These are phyloP conservation scores for Typhlichthys eigenmanni DNA, from an alignment of 2,797 vertebrate species.

Conservation along the genomic window DNA sequence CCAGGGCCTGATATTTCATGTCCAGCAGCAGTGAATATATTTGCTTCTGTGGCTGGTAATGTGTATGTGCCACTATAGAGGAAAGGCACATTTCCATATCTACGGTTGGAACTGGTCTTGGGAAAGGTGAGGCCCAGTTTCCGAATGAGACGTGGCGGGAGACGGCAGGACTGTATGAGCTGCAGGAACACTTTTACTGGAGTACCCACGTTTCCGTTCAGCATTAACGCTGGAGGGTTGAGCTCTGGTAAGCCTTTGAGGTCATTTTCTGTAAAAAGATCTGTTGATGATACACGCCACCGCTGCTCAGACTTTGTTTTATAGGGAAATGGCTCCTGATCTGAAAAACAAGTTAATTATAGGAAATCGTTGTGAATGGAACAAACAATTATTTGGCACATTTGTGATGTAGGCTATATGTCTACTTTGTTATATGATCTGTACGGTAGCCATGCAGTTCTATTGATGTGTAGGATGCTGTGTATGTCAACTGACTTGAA, in stretches of 20 bases:
- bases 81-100: conserved; percentile 92
- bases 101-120: conserved; percentile 82
- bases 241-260: conserved; percentile 84
- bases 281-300: conserved; percentile 51
- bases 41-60: conserved; percentile 69
- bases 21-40: conserved; percentile 86
- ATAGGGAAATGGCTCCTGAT: conserved; percentile 66
- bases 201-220: conserved; percentile 91
- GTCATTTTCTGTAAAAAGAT: conserved; percentile 77
- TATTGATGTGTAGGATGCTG: neutral
- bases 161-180: conserved; percentile 89
- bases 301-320: conserved; percentile 78
- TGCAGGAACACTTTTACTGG: conserved; percentile 86
- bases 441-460: neutral
- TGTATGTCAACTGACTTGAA: neutral
- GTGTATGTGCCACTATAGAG: conserved; percentile 75
- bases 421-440: neutral
- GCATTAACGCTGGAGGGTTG: conserved; percentile 91
- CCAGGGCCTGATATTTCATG: conserved; percentile 77
- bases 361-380: neutral
- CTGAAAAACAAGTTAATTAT: conserved; percentile 58
- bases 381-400: conserved; percentile 1
- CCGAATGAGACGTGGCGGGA: conserved; percentile 87
- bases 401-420: too few species aligned
- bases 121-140: conserved; percentile 90